phyloP scores from a whole-genome alignment of 1,140 invertebrate species.

The Oryzaephilus surinamensis region DNA sequence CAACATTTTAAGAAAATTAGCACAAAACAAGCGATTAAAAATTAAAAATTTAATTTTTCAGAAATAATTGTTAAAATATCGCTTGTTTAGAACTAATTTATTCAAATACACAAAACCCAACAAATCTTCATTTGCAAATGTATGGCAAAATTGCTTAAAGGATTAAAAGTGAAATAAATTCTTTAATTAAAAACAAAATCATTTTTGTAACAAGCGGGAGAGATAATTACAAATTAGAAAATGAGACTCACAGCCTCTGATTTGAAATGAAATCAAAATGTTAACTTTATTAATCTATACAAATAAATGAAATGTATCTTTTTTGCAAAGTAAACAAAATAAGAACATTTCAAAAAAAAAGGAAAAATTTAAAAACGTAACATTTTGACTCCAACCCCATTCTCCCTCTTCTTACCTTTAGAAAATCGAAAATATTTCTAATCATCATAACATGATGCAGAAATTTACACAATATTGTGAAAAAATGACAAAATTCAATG shows the following conservation, averaged over 20 bases:
- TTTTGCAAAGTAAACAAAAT: slow-evolving; percentile 1
- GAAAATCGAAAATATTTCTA: background rate
- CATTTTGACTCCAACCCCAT: slow-evolving; percentile 28
- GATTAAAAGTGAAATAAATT: slow-evolving; percentile 15
- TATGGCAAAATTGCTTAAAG: slow-evolving; percentile 27
- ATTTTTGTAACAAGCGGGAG: slow-evolving; percentile 17
- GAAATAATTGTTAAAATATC: slow-evolving; percentile 10
- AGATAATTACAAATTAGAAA: slow-evolving; percentile 10
- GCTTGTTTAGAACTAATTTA: slow-evolving; percentile 16
- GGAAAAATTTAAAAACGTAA: slow-evolving; percentile 7
- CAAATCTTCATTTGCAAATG: slow-evolving; percentile 24
- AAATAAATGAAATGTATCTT: too few relatives aligned
- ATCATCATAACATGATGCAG: background rate
- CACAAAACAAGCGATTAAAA: slow-evolving; percentile 24
- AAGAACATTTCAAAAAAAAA: background rate
- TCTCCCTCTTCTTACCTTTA: slow-evolving; percentile 33
- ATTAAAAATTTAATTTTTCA: slow-evolving; percentile 6
- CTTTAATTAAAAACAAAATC: slow-evolving; percentile 18
- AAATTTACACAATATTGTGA: too few relatives aligned
- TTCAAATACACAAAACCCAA: slow-evolving; percentile 21
- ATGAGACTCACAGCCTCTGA: slow-evolving; percentile 32
- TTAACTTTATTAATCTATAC: slow-evolving; percentile 7
- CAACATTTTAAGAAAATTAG: slow-evolving; percentile 29
- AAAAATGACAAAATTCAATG: too few relatives aligned
- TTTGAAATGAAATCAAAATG: slow-evolving; percentile 27